phyloP scores from a whole-genome alignment of 2,888 invertebrate genomes.

The Temnothorax unifasciatus region DNA sequence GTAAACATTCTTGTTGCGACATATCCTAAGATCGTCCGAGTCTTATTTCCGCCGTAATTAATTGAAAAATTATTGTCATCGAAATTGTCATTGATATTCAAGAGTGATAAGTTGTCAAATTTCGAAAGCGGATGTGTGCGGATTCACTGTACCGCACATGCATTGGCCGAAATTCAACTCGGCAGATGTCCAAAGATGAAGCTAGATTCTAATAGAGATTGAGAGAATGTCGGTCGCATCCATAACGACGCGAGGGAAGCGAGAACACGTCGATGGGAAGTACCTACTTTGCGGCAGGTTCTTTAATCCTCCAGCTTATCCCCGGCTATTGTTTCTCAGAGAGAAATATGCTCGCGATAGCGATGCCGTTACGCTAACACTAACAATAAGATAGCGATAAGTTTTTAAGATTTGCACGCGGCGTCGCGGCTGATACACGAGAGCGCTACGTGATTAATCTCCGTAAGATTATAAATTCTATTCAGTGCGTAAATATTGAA shows the following conservation, averaged over 20 bases:
- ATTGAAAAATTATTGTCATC: slow-evolving; percentile 61
- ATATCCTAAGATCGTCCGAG: slow-evolving; percentile 28
- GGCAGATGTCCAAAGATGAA: slow-evolving; percentile 71
- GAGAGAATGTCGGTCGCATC: slow-evolving; percentile 2
- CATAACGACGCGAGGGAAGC: slow-evolving; percentile 2
- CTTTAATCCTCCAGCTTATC: slow-evolving; percentile 49
- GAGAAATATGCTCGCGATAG: slow-evolving; percentile 21
- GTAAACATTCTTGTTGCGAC: slow-evolving; percentile 39
- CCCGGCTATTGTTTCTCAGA: slow-evolving; percentile 26
- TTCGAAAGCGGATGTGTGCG: slow-evolving; percentile 66
- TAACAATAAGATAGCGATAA: slow-evolving; percentile 29
- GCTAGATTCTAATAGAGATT: slow-evolving; percentile 73
- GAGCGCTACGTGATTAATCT: slow-evolving; percentile 6
- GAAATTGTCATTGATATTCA: slow-evolving; percentile 66
- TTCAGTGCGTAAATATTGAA: slow-evolving; percentile 19
- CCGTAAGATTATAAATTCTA: neutral
- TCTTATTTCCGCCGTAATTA: slow-evolving; percentile 64
- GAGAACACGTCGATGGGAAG: slow-evolving; percentile 31
- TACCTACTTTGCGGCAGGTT: slow-evolving; percentile 37
- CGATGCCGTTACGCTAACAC: slow-evolving; percentile 11
- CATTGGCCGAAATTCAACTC: slow-evolving; percentile 76
- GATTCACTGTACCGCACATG: slow-evolving; percentile 55
- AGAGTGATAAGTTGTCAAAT: slow-evolving; percentile 68
- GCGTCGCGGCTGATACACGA: neutral
- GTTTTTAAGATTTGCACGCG: slow-evolving; percentile 17